Conservation (phyloP, 2,888 invertebrate species). For the Drosophila cyrtoloma region DNA sequence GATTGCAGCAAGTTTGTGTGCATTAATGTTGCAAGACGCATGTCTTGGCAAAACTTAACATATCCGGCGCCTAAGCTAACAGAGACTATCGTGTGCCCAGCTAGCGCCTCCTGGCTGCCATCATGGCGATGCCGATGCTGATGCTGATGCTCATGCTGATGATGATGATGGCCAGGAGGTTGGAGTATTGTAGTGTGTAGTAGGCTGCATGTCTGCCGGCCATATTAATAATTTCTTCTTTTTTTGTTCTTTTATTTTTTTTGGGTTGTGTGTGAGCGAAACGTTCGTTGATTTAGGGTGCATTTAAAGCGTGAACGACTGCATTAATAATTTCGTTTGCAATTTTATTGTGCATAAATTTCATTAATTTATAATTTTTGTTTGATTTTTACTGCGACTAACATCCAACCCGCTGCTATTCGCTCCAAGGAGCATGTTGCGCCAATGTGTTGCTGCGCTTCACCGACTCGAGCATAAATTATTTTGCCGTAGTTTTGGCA, state of each 20-base stretch:
- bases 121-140: background rate
- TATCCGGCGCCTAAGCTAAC: slow-evolving; percentile 79
- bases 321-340: slow-evolving; percentile 86
- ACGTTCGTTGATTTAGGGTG: slow-evolving; percentile 84
- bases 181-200: slow-evolving; percentile 1
- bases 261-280: slow-evolving; percentile 46
- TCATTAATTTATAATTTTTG: slow-evolving; percentile 86
- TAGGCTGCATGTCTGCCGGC: slow-evolving; percentile 61
- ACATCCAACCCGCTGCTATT: slow-evolving; percentile 72
- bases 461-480: slow-evolving; percentile 82
- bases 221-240: slow-evolving; percentile 60
- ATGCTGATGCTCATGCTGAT: background rate
- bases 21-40: slow-evolving; percentile 63
- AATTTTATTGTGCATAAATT: slow-evolving; percentile 86
- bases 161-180: slow-evolving; percentile 1
- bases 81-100: slow-evolving; percentile 39
- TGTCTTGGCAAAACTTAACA: slow-evolving; percentile 72
- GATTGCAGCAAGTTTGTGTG: slow-evolving; percentile 46
- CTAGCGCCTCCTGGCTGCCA: slow-evolving; percentile 32
- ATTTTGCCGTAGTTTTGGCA: slow-evolving; percentile 83
- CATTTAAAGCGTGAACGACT: slow-evolving; percentile 86
- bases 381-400: slow-evolving; percentile 81
- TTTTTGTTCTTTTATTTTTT: background rate
- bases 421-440: slow-evolving; percentile 68
- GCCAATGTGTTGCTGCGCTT: slow-evolving; percentile 73